Base-by-base conservation (phyloP, 1,140 invertebrate genomes). In the Diuraphis noxia region DNA sequence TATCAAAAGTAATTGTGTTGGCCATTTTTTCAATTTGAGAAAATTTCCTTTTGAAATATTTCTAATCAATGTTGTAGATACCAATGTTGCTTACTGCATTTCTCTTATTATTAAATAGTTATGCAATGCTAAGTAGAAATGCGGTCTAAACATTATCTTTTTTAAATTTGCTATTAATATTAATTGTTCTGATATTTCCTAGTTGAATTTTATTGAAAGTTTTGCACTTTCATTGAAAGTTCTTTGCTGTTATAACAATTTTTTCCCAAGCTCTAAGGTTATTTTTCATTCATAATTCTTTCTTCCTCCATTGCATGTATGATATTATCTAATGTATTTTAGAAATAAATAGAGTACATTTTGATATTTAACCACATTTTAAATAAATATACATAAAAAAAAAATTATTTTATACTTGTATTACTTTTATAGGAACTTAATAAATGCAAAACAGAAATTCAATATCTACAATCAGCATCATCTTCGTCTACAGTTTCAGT, bases 381-480 rank as follows among this genome's bases (percentile, higher is more conserved):
- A 25, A 23, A 38, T 23, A 38, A 79, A 23, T 34, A n/a, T 72
- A 77, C 34, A 63, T 63, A 63, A 63, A 36, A 38, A 72, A 38
- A 81, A 30, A 81, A 40, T 72, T 19, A 38, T 46, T 25, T 2
- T 79, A 79, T 46, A 21, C 23, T 41, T 81, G 4, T 82, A 86
- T 52, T 38, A n/a, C 40, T 43, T 56, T 92, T 93, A 0, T 93
- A 96, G 96, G 97, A 98, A 94, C 94, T 98, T 92, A 98, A 97
- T 94, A 97, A 97, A 93, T 98, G 97, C 94, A 97, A 98, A 94
- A 98, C 97, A 49, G 97, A 98, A 93, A 94, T 98, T 92, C 97
- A 98, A 94, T 98, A 97, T 94, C 97, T 97, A 97, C 95, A 97
- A 79, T 97, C 97, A 36, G 97, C 97, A 92, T 97, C 97, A 56